phyloP scores from a whole-genome alignment of 2,113 vertebrate genomes.

The Enhydra lutris region DNA sequence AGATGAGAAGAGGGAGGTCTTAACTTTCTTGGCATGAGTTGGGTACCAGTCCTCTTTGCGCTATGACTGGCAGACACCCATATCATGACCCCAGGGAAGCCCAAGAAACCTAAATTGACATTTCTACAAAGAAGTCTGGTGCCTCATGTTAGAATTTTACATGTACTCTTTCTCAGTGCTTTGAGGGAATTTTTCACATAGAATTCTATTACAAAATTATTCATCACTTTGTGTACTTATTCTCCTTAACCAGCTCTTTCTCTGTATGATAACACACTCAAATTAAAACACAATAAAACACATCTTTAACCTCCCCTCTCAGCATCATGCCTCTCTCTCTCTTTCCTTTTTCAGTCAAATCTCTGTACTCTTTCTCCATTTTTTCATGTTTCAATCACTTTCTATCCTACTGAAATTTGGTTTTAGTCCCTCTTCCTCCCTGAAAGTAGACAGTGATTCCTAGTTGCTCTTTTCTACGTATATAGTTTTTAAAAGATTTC shows the following conservation, averaged over 20 bases:
- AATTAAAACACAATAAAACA: background rate
- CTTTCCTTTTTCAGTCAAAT: background rate
- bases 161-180: background rate
- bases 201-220: background rate
- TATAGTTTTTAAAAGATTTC: too few relatives aligned
- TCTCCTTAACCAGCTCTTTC: background rate
- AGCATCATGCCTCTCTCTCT: background rate
- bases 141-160: background rate
- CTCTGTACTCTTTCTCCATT: background rate
- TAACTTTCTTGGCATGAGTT: background rate
- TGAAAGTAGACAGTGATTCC: background rate
- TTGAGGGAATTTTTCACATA: background rate
- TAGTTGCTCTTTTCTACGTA: background rate
- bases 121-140: rapidly evolving
- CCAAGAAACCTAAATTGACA: background rate
- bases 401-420: background rate
- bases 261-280: background rate
- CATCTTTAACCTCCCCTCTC: background rate
- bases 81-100: background rate
- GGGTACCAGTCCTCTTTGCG: background rate
- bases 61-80: background rate
- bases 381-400: background rate
- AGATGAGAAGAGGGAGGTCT: background rate
- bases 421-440: background rate
- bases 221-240: background rate